phyloP scores from a whole-genome alignment of 2,113 vertebrate species.

The Thalassarche chlororhynchos region DNA sequence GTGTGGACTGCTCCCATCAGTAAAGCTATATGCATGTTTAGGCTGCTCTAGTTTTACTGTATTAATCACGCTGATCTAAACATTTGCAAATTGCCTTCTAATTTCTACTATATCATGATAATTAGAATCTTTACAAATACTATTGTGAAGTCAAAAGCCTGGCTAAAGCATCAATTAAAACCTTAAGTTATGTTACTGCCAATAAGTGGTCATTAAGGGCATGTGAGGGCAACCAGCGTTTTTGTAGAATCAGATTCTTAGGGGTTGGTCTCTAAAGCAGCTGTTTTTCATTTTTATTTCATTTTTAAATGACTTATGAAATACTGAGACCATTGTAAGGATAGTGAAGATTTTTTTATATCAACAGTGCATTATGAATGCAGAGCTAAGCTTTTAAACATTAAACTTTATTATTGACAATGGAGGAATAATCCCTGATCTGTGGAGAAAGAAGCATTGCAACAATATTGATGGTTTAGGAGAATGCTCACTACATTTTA shows the following conservation, averaged over 20 bases:
- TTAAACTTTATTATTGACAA: not conserved
- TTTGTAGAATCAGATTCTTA: slow-evolving; percentile 8
- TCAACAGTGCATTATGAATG: not conserved
- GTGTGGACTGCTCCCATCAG: not conserved
- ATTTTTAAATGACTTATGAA: not conserved
- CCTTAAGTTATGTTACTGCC: slow-evolving; percentile 53
- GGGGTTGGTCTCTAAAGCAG: not conserved
- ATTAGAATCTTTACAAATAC: slow-evolving; percentile 57
- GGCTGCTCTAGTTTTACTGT: not conserved
- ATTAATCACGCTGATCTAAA: not conserved
- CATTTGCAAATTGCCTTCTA: slow-evolving; percentile 49
- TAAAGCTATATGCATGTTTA: not conserved
- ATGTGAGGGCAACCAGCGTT: not conserved
- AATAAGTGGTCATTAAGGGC: slow-evolving; percentile 57
- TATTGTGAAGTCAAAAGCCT: slow-evolving; percentile 22
- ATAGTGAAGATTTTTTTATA: not conserved
- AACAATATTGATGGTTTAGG: not conserved
- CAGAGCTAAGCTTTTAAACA: slow-evolving; percentile 1
- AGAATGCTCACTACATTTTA: not conserved
- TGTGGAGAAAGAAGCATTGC: not conserved
- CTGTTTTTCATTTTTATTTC: slow-evolving; percentile 36
- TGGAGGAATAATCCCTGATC: not conserved
- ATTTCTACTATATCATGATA: slow-evolving; percentile 42
- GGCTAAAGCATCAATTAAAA: slow-evolving; percentile 45
- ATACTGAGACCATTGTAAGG: not conserved